Evolutionary conservation across 1,140 invertebrate species (phyloP).

Genomic region (Drosophila saltans): DNA sequence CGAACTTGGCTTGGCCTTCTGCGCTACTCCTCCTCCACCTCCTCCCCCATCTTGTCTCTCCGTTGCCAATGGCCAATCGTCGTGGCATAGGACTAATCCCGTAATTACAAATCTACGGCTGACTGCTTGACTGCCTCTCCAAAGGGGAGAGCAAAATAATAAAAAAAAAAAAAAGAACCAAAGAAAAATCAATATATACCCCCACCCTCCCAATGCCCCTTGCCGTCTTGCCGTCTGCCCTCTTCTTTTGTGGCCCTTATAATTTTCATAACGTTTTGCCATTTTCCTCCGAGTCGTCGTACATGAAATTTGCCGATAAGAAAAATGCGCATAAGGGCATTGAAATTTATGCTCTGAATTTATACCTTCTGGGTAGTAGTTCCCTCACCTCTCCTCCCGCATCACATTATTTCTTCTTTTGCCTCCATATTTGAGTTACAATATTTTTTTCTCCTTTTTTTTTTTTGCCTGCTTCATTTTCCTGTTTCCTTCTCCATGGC

Average conservation of each 20-base stretch:
- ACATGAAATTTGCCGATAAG: conserved; percentile 66
- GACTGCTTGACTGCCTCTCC: conserved; percentile 38
- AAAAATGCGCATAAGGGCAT: conserved; percentile 68
- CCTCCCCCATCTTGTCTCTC: not conserved
- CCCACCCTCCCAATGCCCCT: not conserved
- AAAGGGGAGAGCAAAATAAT: conserved; percentile 10
- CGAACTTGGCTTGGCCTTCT: conserved; percentile 18
- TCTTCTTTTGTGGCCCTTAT: conserved; percentile 41
- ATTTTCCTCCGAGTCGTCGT: conserved; percentile 47
- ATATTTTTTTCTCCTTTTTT: not conserved
- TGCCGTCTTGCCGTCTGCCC: conserved; percentile 9
- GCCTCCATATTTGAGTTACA: conserved; percentile 1
- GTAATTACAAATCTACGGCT: conserved; percentile 74
- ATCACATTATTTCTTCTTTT: conserved; percentile 36
- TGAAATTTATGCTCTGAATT: conserved; percentile 73
- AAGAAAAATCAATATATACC: conserved; percentile 64
- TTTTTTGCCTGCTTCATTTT: conserved; percentile 14
- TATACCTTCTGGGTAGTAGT: conserved; percentile 29
- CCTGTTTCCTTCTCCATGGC: conserved; percentile 1
- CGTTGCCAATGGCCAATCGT: conserved; percentile 52
- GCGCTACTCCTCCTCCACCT: not conserved
- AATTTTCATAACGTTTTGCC: conserved; percentile 72
- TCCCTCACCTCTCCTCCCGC: not conserved
- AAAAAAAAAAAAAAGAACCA: not conserved
- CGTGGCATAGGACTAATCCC: conserved; percentile 56